Percentiles rank a stretch among this genome's conserved stretches.
phyloP scores from a whole-genome alignment of 2,113 vertebrate genomes.

The Channa maculata region DNA sequence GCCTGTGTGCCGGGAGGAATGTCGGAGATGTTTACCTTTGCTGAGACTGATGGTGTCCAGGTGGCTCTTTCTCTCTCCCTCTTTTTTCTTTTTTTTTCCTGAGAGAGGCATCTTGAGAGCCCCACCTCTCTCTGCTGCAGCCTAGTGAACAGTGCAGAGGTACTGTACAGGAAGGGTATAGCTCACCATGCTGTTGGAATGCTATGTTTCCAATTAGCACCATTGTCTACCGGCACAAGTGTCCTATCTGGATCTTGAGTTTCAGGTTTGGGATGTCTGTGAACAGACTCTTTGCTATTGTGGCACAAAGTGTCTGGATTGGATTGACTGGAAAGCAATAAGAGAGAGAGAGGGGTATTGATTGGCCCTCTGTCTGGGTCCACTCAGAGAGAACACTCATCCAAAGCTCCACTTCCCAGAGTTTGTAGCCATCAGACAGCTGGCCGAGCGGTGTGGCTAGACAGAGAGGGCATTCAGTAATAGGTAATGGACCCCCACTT shows the following conservation, averaged over 20 bases:
- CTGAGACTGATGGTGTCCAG: conserved; percentile 98
- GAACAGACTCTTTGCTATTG: conserved; percentile 25
- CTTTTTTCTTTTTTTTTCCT: conserved; percentile 63
- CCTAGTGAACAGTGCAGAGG: conserved; percentile 45
- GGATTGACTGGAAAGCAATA: conserved; percentile 54
- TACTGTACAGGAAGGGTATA: not conserved
- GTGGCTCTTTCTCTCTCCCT: conserved; percentile 82
- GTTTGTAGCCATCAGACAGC: conserved; percentile 62
- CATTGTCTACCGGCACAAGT: not conserved
- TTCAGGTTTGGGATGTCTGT: conserved; percentile 1
- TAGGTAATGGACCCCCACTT: conserved; percentile 73
- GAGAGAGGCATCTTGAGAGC: conserved; percentile 42
- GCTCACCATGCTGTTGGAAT: not conserved
- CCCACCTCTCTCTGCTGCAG: conserved; percentile 28
- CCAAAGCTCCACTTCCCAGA: conserved; percentile 66
- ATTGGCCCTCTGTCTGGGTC: conserved; percentile 59
- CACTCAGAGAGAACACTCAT: conserved; percentile 49
- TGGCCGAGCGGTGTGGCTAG: conserved; percentile 55
- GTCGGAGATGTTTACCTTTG: conserved; percentile 97
- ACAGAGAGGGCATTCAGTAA: conserved; percentile 67
- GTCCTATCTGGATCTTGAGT: conserved; percentile 7
- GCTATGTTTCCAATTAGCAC: conserved; percentile 1
- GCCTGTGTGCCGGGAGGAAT: conserved; percentile 93
- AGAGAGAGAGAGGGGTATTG: conserved; percentile 61
- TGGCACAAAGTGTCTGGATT: conserved; percentile 31